Conservation (phyloP, 1,140 invertebrate species). For the Brachionus angularis region DNA sequence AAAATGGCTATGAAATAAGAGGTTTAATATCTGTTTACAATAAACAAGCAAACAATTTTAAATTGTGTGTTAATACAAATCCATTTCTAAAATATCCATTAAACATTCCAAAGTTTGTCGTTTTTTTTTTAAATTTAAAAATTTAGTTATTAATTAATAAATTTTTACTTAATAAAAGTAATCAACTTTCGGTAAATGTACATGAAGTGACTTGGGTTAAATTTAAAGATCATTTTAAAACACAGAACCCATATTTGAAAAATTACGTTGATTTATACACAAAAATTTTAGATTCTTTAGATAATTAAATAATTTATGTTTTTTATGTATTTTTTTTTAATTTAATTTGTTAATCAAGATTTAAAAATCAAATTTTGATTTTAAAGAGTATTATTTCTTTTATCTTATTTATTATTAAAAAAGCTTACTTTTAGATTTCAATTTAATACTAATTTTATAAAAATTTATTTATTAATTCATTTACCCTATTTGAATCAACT, state of each 20-base stretch:
- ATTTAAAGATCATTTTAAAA: background rate
- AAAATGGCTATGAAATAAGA: background rate
- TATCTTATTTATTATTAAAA: too few species aligned
- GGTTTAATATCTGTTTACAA: background rate
- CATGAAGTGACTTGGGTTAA: background rate
- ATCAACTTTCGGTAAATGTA: background rate
- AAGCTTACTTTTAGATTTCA: too few species aligned
- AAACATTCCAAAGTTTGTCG: background rate
- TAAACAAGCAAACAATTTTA: background rate
- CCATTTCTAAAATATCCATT: background rate
- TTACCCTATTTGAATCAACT: too few species aligned
- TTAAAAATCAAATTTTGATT: too few species aligned
- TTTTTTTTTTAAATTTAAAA: background rate
- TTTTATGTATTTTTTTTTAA: too few species aligned
- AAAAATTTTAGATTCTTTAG: background rate
- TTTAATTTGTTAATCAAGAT: too few species aligned
- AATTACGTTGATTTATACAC: background rate
- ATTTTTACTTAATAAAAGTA: background rate
- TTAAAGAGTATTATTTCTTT: too few species aligned
- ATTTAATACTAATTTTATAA: too few species aligned
- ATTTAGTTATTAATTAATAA: background rate
- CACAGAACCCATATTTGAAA: background rate
- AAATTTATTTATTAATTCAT: too few species aligned
- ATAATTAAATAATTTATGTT: too few species aligned
- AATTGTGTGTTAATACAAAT: background rate